Base-by-base conservation (phyloP, 2,113 vertebrate genomes). In the Burhinus bistriatus region DNA sequence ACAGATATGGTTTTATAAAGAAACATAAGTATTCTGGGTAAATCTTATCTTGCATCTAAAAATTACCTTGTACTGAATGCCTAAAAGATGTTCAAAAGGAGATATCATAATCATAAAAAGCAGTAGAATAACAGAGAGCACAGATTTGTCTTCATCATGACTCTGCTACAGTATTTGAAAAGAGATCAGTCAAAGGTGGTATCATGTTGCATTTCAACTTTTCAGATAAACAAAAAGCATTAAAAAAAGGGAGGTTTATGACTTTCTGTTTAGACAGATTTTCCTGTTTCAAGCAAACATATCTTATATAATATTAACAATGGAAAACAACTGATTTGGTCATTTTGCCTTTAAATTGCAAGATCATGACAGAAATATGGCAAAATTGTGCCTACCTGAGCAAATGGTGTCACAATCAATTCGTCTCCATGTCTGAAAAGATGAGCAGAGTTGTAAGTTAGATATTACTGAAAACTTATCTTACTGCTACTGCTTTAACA, bases 391-490 rank as follows among this genome's bases (percentile, higher is more conserved):
- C 99, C 98, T 98, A 99, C 99, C 99, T 99, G 99, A 98, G 99
- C 99, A 98, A 99, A 99, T 65, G 99, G 99, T 59, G 99, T 99
- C 98, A 99, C 99, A 98, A 99, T 99, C 99, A 99, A 99, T 98
- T 99, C 99, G 98, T 99, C 99, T 97, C 99, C 99, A 54, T 99
- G 99, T 98, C 99, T 99, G 98, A 91, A 98, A 96, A 98, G 98
- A 98, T 13, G 97, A 97, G 95, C 23, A 97, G 83, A 95, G 57
- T 62, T 82, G 19, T 27, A 30, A 54, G 65, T 97, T 94, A 97
- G 95, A 49, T 54, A 71, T 38, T 69, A 64, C 6, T 27, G 42
- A 44, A 47, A 81, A 79, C 26, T 73, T 66, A 62, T 52, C 34
- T 47, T 34, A 34, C 8, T 59, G 38, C 36, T 93, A 34, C 7